These are phyloP conservation scores for Delia radicum DNA, from an alignment of 1,140 invertebrate genomes.

Conservation along the genomic window DNA sequence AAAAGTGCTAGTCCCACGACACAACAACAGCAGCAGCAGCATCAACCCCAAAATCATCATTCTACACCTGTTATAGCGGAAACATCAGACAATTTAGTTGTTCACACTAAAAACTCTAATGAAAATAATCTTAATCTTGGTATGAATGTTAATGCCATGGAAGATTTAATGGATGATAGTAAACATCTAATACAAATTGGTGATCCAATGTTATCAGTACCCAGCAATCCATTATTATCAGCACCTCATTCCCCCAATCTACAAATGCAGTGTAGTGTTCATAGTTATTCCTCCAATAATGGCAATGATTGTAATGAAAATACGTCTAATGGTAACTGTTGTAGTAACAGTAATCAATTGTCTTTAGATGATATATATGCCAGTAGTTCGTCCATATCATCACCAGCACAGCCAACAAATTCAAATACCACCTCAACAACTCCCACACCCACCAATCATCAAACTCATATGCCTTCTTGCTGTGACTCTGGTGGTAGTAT, in stretches of 20 bases:
- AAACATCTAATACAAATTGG: slow-evolving; percentile 70
- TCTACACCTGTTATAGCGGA: slow-evolving; percentile 34
- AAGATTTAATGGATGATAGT: slow-evolving; percentile 77
- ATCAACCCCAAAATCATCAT: slow-evolving; percentile 36
- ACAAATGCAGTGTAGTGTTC: not conserved
- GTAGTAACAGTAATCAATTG: slow-evolving; percentile 16
- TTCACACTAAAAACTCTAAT: not conserved
- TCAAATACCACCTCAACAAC: not conserved
- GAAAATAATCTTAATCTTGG: slow-evolving; percentile 47
- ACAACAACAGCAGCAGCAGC: too few species aligned
- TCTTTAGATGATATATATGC: slow-evolving; percentile 24
- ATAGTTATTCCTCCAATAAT: not conserved
- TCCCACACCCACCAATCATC: not conserved
- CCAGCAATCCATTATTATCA: slow-evolving; percentile 56
- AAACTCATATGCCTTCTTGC: not conserved
- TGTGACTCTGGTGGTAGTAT: not conserved
- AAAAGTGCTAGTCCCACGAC: slow-evolving; percentile 39
- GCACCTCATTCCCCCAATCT: slow-evolving; percentile 58
- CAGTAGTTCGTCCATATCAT: not conserved
- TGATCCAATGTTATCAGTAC: slow-evolving; percentile 62
- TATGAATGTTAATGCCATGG: slow-evolving; percentile 67
- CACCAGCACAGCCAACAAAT: not conserved
- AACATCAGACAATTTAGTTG: slow-evolving; percentile 22
- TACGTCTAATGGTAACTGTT: not conserved
- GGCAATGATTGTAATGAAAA: slow-evolving; percentile 21